phyloP scores from a whole-genome alignment of 2,797 vertebrate species.

The Siniperca scherzeri region DNA sequence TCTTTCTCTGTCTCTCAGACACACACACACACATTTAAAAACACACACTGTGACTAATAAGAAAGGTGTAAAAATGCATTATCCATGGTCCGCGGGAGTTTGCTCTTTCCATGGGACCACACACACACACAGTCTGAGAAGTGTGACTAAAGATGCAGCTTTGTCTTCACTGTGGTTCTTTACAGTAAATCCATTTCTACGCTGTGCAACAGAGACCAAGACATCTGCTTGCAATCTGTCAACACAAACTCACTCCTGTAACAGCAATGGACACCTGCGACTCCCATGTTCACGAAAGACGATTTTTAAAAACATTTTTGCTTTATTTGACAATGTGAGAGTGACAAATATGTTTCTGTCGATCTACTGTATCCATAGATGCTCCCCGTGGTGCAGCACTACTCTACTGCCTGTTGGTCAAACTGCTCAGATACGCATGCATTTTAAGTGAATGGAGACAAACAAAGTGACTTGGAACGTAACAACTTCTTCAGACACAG shows the following conservation, averaged over 20 bases:
- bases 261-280: constrained; percentile 64
- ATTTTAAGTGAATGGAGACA: neutral
- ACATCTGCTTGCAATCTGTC: constrained; percentile 78
- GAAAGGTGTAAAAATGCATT: constrained; percentile 80
- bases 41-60: constrained; percentile 78
- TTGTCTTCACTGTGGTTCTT: constrained; percentile 62
- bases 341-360: constrained; percentile 20
- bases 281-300: constrained; percentile 28
- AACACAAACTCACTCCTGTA: constrained; percentile 42
- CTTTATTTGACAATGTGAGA: constrained; percentile 26
- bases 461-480: neutral
- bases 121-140: constrained; percentile 25
- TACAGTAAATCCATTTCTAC: constrained; percentile 72
- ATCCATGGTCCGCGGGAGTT: constrained; percentile 65
- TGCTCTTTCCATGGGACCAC: constrained; percentile 61
- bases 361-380: neutral
- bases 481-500: neutral
- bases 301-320: constrained; percentile 1
- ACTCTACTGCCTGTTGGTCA: neutral
- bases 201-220: constrained; percentile 58
- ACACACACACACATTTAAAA: constrained; percentile 39
- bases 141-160: constrained; percentile 74
- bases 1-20: constrained; percentile 39
- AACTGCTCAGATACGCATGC: neutral
- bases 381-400: neutral